Conservation (phyloP, 1,140 invertebrate species). For the Zaprionus africanus region DNA sequence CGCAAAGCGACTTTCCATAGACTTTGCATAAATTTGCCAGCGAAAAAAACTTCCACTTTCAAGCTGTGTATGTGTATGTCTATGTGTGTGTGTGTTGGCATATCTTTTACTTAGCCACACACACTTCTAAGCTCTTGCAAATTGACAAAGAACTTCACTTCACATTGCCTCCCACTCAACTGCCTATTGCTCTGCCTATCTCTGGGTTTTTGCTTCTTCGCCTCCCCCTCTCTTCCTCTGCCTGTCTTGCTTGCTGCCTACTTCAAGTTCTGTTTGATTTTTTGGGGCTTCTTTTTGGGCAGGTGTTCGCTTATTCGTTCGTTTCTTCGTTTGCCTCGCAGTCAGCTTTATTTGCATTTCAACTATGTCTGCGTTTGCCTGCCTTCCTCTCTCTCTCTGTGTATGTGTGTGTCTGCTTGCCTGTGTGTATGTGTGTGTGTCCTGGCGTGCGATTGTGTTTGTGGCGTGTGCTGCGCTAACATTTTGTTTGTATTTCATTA, state of each 20-base stretch:
- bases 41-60: conserved; percentile 23
- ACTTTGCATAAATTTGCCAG: conserved; percentile 77
- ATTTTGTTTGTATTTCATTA: conserved; percentile 83
- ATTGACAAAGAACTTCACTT: conserved; percentile 77
- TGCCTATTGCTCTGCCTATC: conserved; percentile 1
- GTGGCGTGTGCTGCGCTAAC: conserved; percentile 69
- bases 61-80: not conserved
- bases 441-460: conserved; percentile 30
- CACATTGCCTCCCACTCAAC: conserved; percentile 12
- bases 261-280: conserved; percentile 50
- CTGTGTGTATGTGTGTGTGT: conserved; percentile 9
- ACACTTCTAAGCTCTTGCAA: conserved; percentile 75
- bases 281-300: conserved; percentile 71
- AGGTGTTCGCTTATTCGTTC: conserved; percentile 43
- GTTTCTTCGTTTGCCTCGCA: conserved; percentile 55
- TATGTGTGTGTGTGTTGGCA: conserved; percentile 30
- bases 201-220: not conserved
- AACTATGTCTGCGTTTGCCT: conserved; percentile 62
- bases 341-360: conserved; percentile 74
- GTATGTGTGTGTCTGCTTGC: not conserved
- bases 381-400: conserved; percentile 3
- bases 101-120: conserved; percentile 71
- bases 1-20: conserved; percentile 74
- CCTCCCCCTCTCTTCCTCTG: not conserved
- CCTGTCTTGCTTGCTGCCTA: conserved; percentile 3